Base-by-base conservation (phyloP, 2,113 vertebrate genomes). In the Hippocampus barbouri region DNA sequence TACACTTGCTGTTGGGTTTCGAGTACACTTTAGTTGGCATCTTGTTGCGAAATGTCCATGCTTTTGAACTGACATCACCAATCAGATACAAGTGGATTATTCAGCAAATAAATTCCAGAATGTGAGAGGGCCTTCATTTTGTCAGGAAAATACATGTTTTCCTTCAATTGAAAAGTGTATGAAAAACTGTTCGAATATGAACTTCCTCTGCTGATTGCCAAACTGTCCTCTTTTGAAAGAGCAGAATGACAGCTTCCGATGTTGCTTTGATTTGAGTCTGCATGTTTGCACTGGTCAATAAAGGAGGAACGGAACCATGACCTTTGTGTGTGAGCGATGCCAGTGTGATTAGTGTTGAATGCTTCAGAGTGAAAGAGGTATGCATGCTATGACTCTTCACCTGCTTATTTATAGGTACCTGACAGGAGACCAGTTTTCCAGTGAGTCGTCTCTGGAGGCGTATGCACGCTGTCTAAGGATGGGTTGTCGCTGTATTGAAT, bases 381-480 rank as follows among this genome's bases (percentile, higher is more conserved):
- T 27, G 64, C 23, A 16, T 62, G 63, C 54, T 61, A 75, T 90
- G 76, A 88, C 47, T 25, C 43, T 21, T 68, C 53, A 16, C 45
- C 1, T 79, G 53, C 23, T 81, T 91, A 75, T 91, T 90, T 90
- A 76, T 85, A 99, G 97, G 85, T 99, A 99, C 91, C 92, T 99
- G 92, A 99, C 97, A 0, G 97, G 97, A 85, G 97, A 99, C 88
- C 97, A 98, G 93, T 97, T 99, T 91, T 97, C 97, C 78, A 99
- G 97, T 1, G 97, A 99, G 85, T 99, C 97, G 27, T 98, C 97
- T 6, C 91, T 98, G 89, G 97, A 99, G 92, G 97, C 97, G 0
- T 98, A 99, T 0, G 95, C 97, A 11, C 96, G 97, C 84, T 98
- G 97, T 86, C 87, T 99, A 82, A 93, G 97, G 79, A 96, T 99